A percentile compares a stretch with the other conserved stretches of the same genome.
Conservation (phyloP, 2,888 invertebrate species). For the Alviniconcha strummeri region DNA sequence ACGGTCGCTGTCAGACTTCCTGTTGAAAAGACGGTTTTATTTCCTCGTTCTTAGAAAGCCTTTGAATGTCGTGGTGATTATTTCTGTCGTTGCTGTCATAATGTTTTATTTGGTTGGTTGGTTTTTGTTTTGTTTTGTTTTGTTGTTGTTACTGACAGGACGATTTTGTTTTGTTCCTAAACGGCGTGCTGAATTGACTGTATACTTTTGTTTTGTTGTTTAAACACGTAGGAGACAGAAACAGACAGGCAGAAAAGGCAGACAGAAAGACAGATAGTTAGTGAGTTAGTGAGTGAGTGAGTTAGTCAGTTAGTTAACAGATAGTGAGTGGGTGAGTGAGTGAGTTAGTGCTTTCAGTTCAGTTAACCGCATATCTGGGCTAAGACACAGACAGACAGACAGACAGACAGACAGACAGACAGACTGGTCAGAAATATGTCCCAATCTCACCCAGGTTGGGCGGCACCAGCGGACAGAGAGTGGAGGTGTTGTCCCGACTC, state of each 20-base stretch:
- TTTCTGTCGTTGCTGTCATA: background rate
- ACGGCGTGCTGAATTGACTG: too few species aligned
- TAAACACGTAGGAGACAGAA: too few species aligned
- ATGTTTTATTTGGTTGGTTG: background rate
- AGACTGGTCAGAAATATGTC: background rate
- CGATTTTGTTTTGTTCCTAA: too few species aligned
- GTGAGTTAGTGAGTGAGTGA: background rate
- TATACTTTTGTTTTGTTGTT: too few species aligned
- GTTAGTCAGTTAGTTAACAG: background rate
- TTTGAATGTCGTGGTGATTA: too few species aligned
- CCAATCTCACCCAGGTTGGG: constrained; percentile 28
- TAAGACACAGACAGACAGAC: background rate
- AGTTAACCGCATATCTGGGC: too few species aligned
- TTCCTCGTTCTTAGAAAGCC: too few species aligned
- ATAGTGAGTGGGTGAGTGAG: background rate
- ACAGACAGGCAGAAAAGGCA: too few species aligned
- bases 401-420: constrained; percentile 2
- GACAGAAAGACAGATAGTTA: background rate
- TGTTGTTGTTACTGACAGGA: background rate
- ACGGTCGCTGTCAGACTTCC: too few species aligned
- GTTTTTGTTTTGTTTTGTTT: background rate
- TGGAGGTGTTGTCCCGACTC: background rate
- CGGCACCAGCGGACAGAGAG: constrained; percentile 37
- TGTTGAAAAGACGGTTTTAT: too few species aligned
- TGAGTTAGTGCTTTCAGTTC: background rate